Conservation (phyloP, 1,140 invertebrate species). For the Panagrolaimus sp. region DNA sequence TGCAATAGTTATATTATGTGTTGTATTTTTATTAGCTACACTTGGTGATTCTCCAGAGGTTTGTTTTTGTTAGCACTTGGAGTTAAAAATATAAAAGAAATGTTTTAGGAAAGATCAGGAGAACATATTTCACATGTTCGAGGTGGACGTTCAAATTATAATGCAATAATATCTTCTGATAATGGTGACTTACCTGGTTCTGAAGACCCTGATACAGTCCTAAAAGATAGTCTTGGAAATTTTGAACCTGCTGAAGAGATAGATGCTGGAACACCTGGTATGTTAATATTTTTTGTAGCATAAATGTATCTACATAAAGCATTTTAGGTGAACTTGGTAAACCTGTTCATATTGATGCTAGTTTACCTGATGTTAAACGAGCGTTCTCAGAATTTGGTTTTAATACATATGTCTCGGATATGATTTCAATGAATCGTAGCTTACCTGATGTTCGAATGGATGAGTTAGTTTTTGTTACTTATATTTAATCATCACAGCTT, state of each 20-base stretch:
- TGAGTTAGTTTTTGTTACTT: conserved; percentile 36
- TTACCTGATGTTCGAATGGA: conserved; percentile 74
- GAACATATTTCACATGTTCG: conserved; percentile 9
- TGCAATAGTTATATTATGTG: conserved; percentile 30
- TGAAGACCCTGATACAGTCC: conserved; percentile 45
- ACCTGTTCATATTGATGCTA: conserved; percentile 41
- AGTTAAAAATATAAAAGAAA: conserved; percentile 16
- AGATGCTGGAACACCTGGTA: conserved; percentile 41
- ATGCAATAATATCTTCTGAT: no score
- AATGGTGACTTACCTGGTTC: conserved; percentile 39
- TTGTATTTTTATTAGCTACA: conserved; percentile 25
- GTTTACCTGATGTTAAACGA: conserved; percentile 30
- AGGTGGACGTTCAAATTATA: conserved; percentile 17
- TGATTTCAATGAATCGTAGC: conserved; percentile 78
- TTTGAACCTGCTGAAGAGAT: conserved; percentile 37
- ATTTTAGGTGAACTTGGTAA: conserved; percentile 50
- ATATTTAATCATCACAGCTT: no score
- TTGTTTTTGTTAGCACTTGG: conserved; percentile 31
- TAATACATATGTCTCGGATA: conserved; percentile 70
- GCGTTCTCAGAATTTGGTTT: conserved; percentile 51
- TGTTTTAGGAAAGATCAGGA: conserved; percentile 16
- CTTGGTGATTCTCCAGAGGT: not conserved
- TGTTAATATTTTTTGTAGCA: not conserved
- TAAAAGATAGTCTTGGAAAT: conserved; percentile 45
- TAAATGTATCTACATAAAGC: no score